phyloP scores from a whole-genome alignment of 2,797 vertebrate species.

The Anolis apletophallus region DNA sequence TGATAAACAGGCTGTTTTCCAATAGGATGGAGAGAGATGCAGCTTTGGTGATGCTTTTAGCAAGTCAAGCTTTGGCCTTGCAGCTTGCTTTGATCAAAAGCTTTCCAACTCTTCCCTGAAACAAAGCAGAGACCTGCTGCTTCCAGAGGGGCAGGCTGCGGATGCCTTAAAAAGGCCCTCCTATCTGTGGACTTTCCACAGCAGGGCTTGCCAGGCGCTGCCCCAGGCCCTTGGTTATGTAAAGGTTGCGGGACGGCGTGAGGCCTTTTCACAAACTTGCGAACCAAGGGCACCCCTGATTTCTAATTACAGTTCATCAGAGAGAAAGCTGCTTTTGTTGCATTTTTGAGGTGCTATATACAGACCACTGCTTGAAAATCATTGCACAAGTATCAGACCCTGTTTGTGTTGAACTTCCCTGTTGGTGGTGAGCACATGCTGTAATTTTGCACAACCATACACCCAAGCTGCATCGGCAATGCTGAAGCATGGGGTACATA shows the following conservation, averaged over 20 bases:
- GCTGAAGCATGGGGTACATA: not conserved
- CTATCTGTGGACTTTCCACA: not conserved
- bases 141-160: constrained; percentile 26
- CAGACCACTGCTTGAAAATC: not conserved
- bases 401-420: not conserved
- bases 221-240: not conserved
- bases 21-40: not conserved
- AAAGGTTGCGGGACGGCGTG: not conserved
- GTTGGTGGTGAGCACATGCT: not conserved
- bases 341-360: not conserved
- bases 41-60: fast-evolving
- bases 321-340: not conserved
- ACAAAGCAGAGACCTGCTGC: not conserved
- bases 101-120: constrained; percentile 26
- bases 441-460: not conserved
- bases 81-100: not conserved
- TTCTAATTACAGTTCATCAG: not conserved
- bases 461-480: not conserved
- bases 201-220: not conserved
- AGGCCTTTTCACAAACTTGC: not conserved
- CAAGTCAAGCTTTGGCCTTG: fast-evolving
- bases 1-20: not conserved
- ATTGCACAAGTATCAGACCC: no score
- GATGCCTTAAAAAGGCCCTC: constrained; percentile 57
- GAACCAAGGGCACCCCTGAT: not conserved